Conservation (phyloP, 2,888 invertebrate species). For the Venusia cambrica region DNA sequence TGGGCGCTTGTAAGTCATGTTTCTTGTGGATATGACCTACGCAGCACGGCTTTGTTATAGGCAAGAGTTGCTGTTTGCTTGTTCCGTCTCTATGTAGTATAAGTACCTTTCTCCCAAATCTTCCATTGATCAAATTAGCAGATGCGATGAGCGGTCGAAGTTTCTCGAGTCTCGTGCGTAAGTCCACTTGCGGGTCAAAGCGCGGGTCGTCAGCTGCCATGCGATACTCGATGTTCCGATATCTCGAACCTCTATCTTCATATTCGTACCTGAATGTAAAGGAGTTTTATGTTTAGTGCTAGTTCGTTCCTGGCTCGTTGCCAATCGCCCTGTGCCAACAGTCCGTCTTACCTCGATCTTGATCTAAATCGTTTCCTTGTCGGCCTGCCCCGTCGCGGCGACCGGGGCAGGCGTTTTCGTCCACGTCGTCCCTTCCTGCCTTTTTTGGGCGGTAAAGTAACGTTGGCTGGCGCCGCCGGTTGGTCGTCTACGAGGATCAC, state of each 20-base stretch:
- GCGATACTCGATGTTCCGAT: slow-evolving; percentile 71
- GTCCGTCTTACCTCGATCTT: slow-evolving; percentile 47
- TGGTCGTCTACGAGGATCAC: slow-evolving; percentile 74
- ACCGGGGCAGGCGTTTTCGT: slow-evolving; percentile 61
- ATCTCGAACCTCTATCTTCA: slow-evolving; percentile 58
- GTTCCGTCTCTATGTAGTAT: too few relatives aligned
- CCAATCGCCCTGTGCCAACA: slow-evolving; percentile 22
- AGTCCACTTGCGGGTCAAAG: slow-evolving; percentile 73
- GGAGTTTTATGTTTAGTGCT: slow-evolving; percentile 4
- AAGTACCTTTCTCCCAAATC: slow-evolving; percentile 87
- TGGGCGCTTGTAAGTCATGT: too few relatives aligned
- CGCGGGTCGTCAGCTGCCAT: slow-evolving; percentile 78
- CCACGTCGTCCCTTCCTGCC: slow-evolving; percentile 61
- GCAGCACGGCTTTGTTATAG: too few relatives aligned
- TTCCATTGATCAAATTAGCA: slow-evolving; percentile 89
- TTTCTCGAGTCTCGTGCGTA: slow-evolving; percentile 67
- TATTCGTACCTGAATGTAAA: slow-evolving; percentile 52
- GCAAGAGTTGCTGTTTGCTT: too few relatives aligned
- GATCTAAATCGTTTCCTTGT: slow-evolving; percentile 75
- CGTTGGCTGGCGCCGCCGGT: slow-evolving; percentile 62
- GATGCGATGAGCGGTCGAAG: slow-evolving; percentile 81
- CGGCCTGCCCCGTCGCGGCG: slow-evolving; percentile 67
- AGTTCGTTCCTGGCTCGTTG: slow-evolving; percentile 16
- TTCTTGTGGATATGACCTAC: too few relatives aligned
- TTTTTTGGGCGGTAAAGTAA: slow-evolving; percentile 49